Percentiles rank a stretch among this genome's conserved stretches.
Conservation (phyloP, 2,797 vertebrate genomes). For the Rhabdophis nuchalis region DNA sequence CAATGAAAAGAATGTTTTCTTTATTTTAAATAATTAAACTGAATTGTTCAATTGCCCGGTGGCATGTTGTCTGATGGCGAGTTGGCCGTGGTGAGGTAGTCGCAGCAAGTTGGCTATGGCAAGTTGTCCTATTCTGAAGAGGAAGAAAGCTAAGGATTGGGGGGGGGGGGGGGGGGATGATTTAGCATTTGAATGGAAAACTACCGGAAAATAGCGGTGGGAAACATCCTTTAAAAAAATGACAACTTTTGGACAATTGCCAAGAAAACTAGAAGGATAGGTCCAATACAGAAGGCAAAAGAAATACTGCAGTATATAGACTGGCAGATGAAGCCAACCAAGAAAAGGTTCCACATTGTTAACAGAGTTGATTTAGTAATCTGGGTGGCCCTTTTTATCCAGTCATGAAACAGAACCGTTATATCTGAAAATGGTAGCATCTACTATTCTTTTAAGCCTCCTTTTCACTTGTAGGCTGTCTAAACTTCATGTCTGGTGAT, state of each 20-base stretch:
- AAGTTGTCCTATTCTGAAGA: too few species aligned
- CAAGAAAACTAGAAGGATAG: not conserved
- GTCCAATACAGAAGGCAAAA: not conserved
- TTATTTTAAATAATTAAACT: too few species aligned
- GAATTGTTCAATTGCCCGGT: too few species aligned
- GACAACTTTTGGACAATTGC: not conserved
- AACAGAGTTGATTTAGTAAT: not conserved
- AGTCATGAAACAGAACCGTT: not conserved
- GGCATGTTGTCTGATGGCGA: too few species aligned
- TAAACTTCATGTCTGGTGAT: not conserved
- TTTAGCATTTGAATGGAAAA: not conserved
- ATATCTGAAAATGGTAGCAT: not conserved
- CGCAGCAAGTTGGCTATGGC: too few species aligned
- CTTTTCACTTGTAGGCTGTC: not conserved
- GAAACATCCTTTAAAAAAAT: not conserved
- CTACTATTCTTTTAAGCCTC: not conserved
- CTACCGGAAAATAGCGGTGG: not conserved
- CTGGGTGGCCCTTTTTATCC: not conserved
- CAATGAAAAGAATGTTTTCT: too few species aligned
- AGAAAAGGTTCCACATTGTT: not conserved
- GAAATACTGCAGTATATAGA: not conserved
- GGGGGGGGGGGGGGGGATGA: too few species aligned
- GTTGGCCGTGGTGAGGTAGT: too few species aligned
- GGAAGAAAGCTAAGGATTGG: not conserved
- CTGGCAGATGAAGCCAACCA: not conserved